Base-by-base conservation (phyloP, 2,888 invertebrate genomes). In the Margaritifera margaritifera region DNA sequence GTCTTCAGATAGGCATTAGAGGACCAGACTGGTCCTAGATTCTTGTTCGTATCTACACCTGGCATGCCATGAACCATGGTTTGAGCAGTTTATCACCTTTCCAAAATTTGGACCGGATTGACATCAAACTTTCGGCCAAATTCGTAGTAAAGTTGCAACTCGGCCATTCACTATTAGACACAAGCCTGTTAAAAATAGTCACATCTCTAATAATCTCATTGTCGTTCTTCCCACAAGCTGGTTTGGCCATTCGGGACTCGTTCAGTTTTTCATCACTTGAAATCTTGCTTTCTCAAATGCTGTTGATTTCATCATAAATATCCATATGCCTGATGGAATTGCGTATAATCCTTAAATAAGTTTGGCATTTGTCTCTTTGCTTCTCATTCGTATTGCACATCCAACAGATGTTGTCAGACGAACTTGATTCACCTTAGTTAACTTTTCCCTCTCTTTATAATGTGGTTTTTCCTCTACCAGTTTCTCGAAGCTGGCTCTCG, bases 81-180 rank as follows among this genome's bases (percentile, higher is more conserved):
- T 20, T 24, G 72, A 74, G 31, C 69, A 52, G 27, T 75, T 75
- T 1, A 62, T 24, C 5, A 67, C 53, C 51, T 75, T 77, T 0
- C 74, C 77, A n/a, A n/a, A n/a, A 76, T 50, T 74, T 76, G 11
- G 58, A 22, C 11, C 69, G 1, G 19, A 75, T 68, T 2, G 66
- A 50, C 71, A 76, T 71, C 71, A 71, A 76, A 20, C 59, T 67
- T 66, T 77, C 77, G 8, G 68, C 67, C 18, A 75, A 57, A 42
- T 78, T 78, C 19, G 70, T 74, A 18, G 70, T 72, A 59, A 68
- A 66, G 55, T 75, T 74, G 1, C 74, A 72, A 42, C 72, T 62
- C 11, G 76, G 27, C 50, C 64, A 25, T 2, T 62, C 63, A 61
- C 64, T 57, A 66, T 76, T 78, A 18, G 57, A 54, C 1, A 72